phyloP scores from a whole-genome alignment of 2,113 vertebrate genomes.

The Brachirus orientalis region DNA sequence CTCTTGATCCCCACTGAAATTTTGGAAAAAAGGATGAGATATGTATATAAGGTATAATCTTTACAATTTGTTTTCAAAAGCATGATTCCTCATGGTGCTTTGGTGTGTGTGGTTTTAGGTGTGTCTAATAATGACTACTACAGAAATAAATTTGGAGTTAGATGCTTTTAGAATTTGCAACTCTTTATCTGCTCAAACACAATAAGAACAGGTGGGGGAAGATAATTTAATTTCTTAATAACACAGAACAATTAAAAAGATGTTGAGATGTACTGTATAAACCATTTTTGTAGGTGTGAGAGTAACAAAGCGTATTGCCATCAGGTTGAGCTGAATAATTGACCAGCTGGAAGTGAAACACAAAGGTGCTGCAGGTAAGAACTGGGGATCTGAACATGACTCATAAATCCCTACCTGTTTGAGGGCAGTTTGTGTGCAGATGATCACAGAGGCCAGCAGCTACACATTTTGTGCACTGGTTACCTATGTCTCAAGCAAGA shows the following conservation, averaged over 20 bases:
- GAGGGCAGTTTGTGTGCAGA: background rate
- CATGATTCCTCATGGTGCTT: background rate
- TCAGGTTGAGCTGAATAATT: too few relatives aligned
- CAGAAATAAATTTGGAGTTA: too few relatives aligned
- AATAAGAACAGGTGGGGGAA: background rate
- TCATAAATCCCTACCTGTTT: background rate
- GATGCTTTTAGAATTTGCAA: too few relatives aligned
- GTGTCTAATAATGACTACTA: too few relatives aligned
- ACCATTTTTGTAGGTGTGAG: background rate
- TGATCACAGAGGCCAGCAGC: too few relatives aligned
- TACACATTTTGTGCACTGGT: background rate
- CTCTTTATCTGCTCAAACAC: background rate
- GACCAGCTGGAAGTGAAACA: too few relatives aligned
- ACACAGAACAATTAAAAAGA: constrained; percentile 6
- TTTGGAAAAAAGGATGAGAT: too few relatives aligned
- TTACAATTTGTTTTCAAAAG: too few relatives aligned
- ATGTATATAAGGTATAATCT: too few relatives aligned
- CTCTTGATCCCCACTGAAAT: too few relatives aligned
- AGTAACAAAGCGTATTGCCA: background rate
- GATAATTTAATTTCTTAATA: constrained; percentile 18
- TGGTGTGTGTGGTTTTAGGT: background rate
- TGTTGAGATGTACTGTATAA: background rate
- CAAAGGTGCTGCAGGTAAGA: background rate
- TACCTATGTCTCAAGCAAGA: background rate
- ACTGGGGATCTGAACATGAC: background rate